Percentiles rank a stretch among this genome's conserved stretches.
Conservation (phyloP, 1,140 invertebrate genomes). For the Hyphantria cunea region DNA sequence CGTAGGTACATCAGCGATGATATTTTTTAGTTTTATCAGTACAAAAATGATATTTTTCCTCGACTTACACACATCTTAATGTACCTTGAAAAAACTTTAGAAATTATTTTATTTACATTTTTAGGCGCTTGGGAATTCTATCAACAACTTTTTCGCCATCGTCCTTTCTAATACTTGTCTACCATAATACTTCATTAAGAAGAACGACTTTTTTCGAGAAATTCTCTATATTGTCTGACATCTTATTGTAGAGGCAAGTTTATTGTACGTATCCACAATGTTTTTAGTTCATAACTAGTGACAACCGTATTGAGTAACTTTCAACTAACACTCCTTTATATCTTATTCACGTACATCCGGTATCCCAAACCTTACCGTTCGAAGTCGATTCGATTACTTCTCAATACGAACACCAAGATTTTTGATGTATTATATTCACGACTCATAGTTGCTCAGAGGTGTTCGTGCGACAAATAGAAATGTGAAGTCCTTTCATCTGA, state of each 20-base stretch:
- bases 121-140: no score
- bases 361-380: constrained; percentile 10
- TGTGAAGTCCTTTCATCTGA: constrained; percentile 32
- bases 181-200: no score
- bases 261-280: neutral
- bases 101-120: no score
- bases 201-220: neutral
- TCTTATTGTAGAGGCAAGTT: no score
- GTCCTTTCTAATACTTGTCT: no score
- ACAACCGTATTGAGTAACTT: constrained; percentile 40
- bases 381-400: constrained; percentile 30
- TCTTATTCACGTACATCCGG: constrained; percentile 22
- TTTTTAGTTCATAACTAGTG: constrained; percentile 32
- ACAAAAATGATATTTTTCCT: no score
- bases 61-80: no score
- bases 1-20: no score
- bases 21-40: no score
- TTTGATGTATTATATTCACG: constrained; percentile 15
- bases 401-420: constrained; percentile 17
- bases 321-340: constrained; percentile 38
- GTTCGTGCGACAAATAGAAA: constrained; percentile 40
- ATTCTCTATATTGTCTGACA: no score
- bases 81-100: no score
- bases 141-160: no score
- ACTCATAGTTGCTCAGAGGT: constrained; percentile 16